phyloP scores from a whole-genome alignment of 2,888 invertebrate genomes.

The Himalopsyche japonica region DNA sequence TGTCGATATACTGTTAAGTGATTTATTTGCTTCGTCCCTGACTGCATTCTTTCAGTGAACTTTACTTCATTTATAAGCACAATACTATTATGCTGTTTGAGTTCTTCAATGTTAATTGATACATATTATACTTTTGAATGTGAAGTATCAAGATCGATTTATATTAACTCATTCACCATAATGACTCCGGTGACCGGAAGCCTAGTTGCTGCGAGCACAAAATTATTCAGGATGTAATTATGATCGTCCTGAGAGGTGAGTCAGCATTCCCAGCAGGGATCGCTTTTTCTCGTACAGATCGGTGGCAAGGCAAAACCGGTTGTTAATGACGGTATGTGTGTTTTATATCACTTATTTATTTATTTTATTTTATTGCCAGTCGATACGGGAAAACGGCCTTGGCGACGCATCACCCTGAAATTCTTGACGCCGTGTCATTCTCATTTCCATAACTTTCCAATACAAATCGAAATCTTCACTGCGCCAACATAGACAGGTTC shows the following conservation, averaged over 20 bases:
- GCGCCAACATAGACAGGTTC: not conserved
- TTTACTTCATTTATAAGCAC: too few species aligned
- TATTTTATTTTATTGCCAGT: slow-evolving; percentile 23
- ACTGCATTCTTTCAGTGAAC: too few species aligned
- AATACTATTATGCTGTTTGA: too few species aligned
- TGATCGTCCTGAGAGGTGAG: slow-evolving; percentile 9
- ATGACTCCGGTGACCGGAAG: not conserved
- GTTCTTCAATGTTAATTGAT: too few species aligned
- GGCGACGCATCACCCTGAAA: slow-evolving; percentile 30
- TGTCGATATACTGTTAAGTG: too few species aligned
- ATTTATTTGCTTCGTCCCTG: too few species aligned
- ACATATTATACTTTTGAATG: not conserved
- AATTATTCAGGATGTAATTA: not conserved
- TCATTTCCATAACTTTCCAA: slow-evolving; percentile 15
- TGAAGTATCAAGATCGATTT: not conserved
- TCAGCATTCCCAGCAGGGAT: slow-evolving; percentile 16
- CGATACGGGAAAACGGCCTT: slow-evolving; percentile 30
- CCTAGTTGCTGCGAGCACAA: not conserved
- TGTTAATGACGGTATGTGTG: slow-evolving; percentile 15
- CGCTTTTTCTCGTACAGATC: slow-evolving; percentile 15
- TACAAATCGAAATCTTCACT: not conserved
- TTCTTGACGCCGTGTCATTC: slow-evolving; percentile 22
- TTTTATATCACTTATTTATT: slow-evolving; percentile 9
- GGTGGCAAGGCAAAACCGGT: slow-evolving; percentile 28
- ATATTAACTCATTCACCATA: not conserved